phyloP scores from a whole-genome alignment of 2,113 vertebrate species.

The Pelusios castaneus region DNA sequence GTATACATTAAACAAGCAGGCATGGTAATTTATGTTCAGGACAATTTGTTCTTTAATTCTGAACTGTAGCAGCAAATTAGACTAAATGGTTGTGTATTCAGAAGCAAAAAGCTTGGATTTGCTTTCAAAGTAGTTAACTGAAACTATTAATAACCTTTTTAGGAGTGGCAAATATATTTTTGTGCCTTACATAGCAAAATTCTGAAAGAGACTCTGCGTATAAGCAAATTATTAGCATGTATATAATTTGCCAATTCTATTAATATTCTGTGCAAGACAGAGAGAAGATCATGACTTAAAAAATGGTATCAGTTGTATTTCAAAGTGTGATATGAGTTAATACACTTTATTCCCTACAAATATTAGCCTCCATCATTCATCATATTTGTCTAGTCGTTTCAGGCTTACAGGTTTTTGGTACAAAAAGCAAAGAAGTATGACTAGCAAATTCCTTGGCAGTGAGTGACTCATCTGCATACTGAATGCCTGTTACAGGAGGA shows the following conservation, averaged over 20 bases:
- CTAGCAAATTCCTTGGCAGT: not conserved
- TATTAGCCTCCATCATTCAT: not conserved
- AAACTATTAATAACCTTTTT: not conserved
- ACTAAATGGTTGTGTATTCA: not conserved
- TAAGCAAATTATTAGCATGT: fast-evolving
- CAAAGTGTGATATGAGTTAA: fast-evolving
- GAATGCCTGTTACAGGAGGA: fast-evolving
- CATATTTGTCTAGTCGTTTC: not conserved
- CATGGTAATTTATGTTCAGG: not conserved
- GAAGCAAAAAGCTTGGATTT: not conserved
- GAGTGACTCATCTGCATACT: not conserved
- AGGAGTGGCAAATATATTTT: not conserved
- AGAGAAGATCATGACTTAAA: fast-evolving
- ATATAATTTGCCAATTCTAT: fast-evolving
- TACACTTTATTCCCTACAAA: not conserved
- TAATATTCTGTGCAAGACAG: not conserved
- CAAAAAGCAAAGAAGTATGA: fast-evolving
- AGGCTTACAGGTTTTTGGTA: fast-evolving
- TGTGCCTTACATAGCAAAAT: fast-evolving
- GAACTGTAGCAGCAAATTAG: not conserved
- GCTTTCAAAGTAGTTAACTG: not conserved
- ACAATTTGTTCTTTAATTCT: not conserved
- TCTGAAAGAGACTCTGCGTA: fast-evolving
- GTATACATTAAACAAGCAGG: not conserved
- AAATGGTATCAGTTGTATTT: not conserved